Evolutionary conservation across 2,888 invertebrate genomes (phyloP).

Genomic region (Cistogaster globosa): DNA sequence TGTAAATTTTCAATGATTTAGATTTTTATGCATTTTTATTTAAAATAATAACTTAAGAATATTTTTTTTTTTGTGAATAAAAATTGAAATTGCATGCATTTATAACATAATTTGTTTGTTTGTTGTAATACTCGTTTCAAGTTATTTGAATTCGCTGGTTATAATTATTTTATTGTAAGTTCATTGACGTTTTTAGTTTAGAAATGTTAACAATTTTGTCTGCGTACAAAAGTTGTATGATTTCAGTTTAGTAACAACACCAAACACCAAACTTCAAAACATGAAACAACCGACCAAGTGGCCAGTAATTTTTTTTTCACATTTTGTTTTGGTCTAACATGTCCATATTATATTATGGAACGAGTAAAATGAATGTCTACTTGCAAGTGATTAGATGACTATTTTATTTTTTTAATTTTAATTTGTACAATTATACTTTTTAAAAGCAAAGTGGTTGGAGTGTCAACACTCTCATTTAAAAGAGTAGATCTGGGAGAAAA

Average conservation of each 20-base stretch:
- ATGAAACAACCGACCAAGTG: not conserved
- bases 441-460: not conserved
- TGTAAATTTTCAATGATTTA: too few species aligned
- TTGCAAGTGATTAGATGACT: conserved; percentile 58
- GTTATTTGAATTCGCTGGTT: conserved; percentile 16
- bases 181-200: conserved; percentile 32
- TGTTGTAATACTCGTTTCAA: not conserved
- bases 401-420: conserved; percentile 21
- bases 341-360: conserved; percentile 22
- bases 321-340: conserved; percentile 54
- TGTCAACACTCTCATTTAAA: conserved; percentile 9
- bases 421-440: conserved; percentile 13
- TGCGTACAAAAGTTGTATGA: conserved; percentile 36
- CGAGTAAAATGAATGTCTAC: conserved; percentile 22
- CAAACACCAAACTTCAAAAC: conserved; percentile 20
- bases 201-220: conserved; percentile 26
- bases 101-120: not conserved
- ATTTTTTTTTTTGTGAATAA: too few species aligned
- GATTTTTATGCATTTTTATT: too few species aligned
- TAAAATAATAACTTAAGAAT: too few species aligned
- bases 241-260: conserved; percentile 22
- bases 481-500: conserved; percentile 6
- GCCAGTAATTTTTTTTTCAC: conserved; percentile 5
- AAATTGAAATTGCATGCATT: conserved; percentile 33
- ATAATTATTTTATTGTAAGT: conserved; percentile 28